Evolutionary conservation across 2,888 invertebrate genomes (phyloP), one percentile per base, ranked within the genome.

Genomic region (Oxycera nigricornis): DNA sequence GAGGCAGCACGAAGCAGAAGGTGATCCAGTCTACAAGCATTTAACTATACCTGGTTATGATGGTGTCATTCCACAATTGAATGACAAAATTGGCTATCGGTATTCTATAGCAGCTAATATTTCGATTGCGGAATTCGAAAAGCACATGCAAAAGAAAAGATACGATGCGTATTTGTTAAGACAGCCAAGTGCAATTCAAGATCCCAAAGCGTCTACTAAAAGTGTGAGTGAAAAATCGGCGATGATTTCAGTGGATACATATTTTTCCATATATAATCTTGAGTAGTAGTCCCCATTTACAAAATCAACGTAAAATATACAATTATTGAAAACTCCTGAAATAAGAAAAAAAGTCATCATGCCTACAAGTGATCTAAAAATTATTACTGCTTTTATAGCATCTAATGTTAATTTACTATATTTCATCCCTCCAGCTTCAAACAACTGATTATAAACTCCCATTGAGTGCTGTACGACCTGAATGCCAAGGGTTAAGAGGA

Each of bases 21-120:
- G 90, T 1, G 92, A 92, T 83, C 88, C 91, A 0, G 87, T 91
- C 31, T 93, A 91, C 82, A 88, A 88, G 75, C 90, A 92, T 84
- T 92, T 93, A 1, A 90, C 91, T 84, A 86, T 91, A 77, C 92
- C 93, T 20, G 91, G 92, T 46, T 93, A 92, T 81, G 90, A 91
- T 84, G 93, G 93, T 1, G 84, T 83, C 67, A 79, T 85, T 41
- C 93, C 93, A 2, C 88, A 90, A 78, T 82, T 91, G 79, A 89
- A 88, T 80, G 89, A 88, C 2, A 88, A 89, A 81, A 89, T 89
- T 78, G 93, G 93, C 0, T 91, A 92, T 82, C 88, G 92, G 57
- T 93, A 89, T 83, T 88, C 90, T 1, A 90, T 92, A 6, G 87
- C 89, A 55, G 92, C 92, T 0, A 91, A 91, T 0, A 91, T 92